Evolutionary conservation across 2,888 invertebrate species (phyloP), one percentile per base, ranked within the genome.

Genomic region (Gymnoscelis rufifasciata): DNA sequence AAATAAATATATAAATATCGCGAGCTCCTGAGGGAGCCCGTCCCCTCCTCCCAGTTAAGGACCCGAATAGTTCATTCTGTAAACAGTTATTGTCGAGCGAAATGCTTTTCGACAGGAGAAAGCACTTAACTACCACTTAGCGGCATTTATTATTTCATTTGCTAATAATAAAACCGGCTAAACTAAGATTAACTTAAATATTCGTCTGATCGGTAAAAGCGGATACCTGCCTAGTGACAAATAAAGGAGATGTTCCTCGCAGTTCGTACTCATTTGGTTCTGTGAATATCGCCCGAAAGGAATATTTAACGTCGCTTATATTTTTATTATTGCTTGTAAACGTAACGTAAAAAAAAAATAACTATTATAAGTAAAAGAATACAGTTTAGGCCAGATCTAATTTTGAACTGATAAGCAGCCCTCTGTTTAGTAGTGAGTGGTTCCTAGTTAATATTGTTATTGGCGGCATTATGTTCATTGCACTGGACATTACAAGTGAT

Each of bases 41-140:
- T n/a, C n/a, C n/a, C n/a, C n/a, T n/a, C n/a, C n/a, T 26, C 7
- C 8, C 7, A 26, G 38, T 39, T 36, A 40, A 24, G 33, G 40
- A 38, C 19, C 10, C 28, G 12, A 44, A 38, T 41, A 41, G 19
- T 35, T 35, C 19, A 28, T 19, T 19, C 19, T 19, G 46, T 51
- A 47, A 55, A 52, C 46, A 47, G 47, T 43, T 52, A 52, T 47
- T 44, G 42, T 41, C 41, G 42, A 54, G 44, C 47, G 43, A 13
- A 44, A 50, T 47, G 46, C 47, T 50, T 36, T 52, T 51, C 42
- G 42, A 60, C 58, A 56, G 38, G 47, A 39, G 39, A 57, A 57
- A 51, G 46, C 58, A 53, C 60, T 60, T 54, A 56, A 60, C 40
- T 51, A 44, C 39, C 53, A 47, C 46, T 51, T 46, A 47, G 37